Evolutionary conservation across 2,113 vertebrate species (phyloP).

Genomic region (Manacus vitellinus): DNA sequence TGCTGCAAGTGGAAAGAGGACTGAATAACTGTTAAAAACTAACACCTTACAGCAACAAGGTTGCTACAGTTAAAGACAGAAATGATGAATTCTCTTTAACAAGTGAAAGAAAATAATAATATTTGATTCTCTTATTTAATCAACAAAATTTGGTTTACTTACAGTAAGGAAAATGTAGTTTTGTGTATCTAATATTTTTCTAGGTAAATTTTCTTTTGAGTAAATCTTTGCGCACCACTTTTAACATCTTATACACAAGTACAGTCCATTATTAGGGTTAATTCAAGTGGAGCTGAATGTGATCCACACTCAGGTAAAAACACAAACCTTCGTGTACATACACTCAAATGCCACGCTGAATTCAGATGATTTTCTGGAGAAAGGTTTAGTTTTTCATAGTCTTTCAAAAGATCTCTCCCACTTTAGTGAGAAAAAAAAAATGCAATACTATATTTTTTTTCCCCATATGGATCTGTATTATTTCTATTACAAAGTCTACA

Average conservation of each 20-base stretch:
- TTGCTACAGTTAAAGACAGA: not conserved
- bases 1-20: slow-evolving; percentile 14
- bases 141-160: not conserved
- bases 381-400: not conserved
- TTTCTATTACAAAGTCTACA: not conserved
- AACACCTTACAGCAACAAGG: not conserved
- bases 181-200: not conserved
- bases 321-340: not conserved
- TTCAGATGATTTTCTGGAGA: not conserved
- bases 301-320: not conserved
- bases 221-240: not conserved
- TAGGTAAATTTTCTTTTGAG: not conserved
- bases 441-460: not conserved
- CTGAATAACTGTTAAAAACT: not conserved
- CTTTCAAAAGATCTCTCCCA: not conserved
- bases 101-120: not conserved
- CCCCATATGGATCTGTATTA: not conserved
- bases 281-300: not conserved
- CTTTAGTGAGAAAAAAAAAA: not conserved
- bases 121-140: not conserved
- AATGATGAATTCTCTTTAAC: not conserved
- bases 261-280: not conserved
- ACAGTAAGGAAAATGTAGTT: not conserved
- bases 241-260: not conserved
- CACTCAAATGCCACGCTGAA: not conserved